phyloP scores from a whole-genome alignment of 1,140 invertebrate species.

The Drosophila quadrilineata region DNA sequence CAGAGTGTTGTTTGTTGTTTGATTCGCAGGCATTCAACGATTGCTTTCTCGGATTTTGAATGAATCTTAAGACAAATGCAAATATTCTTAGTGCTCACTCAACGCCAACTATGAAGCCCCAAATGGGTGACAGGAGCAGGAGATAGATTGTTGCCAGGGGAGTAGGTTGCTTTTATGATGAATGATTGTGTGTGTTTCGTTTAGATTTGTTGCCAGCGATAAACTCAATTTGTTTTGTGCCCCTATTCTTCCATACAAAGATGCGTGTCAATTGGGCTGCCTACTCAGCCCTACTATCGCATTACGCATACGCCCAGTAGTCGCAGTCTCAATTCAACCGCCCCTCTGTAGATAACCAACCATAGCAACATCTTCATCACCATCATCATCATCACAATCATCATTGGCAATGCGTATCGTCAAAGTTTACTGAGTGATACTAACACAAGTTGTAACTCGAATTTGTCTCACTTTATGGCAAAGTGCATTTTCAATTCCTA shows the following conservation, averaged over 20 bases:
- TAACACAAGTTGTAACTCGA: constrained; percentile 37
- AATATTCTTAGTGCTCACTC: constrained; percentile 65
- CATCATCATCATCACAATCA: too few species aligned
- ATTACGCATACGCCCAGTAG: constrained; percentile 69
- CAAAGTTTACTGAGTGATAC: constrained; percentile 57
- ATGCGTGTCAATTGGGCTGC: constrained; percentile 25
- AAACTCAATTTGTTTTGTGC: constrained; percentile 71
- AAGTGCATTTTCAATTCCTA: constrained; percentile 53
- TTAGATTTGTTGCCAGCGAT: constrained; percentile 67
- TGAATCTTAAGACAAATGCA: constrained; percentile 75
- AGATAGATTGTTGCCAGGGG: constrained; percentile 27
- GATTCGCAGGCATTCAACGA: constrained; percentile 43
- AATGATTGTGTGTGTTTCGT: constrained; percentile 70
- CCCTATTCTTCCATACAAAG: neutral
- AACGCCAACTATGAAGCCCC: constrained; percentile 23
- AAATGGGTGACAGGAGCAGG: neutral
- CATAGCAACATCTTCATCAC: too few species aligned
- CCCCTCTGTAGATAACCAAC: too few species aligned
- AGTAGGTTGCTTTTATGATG: constrained; percentile 59
- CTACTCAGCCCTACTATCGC: too few species aligned
- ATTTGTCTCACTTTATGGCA: constrained; percentile 16
- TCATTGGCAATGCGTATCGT: too few species aligned
- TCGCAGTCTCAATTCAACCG: too few species aligned
- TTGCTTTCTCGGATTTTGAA: constrained; percentile 58
- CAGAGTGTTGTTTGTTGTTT: constrained; percentile 37